Evolutionary conservation across 2,888 invertebrate species (phyloP).

Genomic region (Alitta virens): DNA sequence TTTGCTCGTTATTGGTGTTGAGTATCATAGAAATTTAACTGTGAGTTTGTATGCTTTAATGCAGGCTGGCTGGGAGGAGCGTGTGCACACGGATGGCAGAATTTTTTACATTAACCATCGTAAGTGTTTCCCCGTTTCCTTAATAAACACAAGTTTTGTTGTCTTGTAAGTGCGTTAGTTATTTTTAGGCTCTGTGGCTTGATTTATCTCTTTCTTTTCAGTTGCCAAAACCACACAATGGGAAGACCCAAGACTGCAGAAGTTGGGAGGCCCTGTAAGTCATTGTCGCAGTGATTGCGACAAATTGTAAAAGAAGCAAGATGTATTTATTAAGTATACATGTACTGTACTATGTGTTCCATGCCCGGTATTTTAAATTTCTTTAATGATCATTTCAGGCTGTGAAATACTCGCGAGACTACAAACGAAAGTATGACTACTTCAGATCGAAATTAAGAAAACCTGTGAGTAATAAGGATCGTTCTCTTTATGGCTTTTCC

Average conservation of each 20-base stretch:
- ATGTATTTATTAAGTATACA: neutral
- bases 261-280: slow-evolving; percentile 86
- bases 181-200: neutral
- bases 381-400: slow-evolving; percentile 63
- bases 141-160: neutral
- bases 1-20: too few relatives aligned
- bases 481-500: neutral
- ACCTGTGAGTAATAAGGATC: slow-evolving; percentile 64
- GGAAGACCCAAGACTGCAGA: slow-evolving; percentile 95
- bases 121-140: slow-evolving; percentile 59
- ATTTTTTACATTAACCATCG: slow-evolving; percentile 99
- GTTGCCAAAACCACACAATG: slow-evolving; percentile 96
- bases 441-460: slow-evolving; percentile 94
- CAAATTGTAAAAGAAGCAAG: neutral
- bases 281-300: neutral
- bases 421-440: slow-evolving; percentile 98
- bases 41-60: too few relatives aligned
- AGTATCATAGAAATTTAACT: too few relatives aligned
- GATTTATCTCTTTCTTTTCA: slow-evolving; percentile 51
- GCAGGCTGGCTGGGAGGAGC: slow-evolving; percentile 94
- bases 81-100: slow-evolving; percentile 91
- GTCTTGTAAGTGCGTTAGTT: neutral
- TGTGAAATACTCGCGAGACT: slow-evolving; percentile 97
- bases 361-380: neutral
- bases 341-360: neutral